Evolutionary conservation across 1,140 invertebrate genomes (phyloP).

Genomic region (Leptestheria dahalacensis): DNA sequence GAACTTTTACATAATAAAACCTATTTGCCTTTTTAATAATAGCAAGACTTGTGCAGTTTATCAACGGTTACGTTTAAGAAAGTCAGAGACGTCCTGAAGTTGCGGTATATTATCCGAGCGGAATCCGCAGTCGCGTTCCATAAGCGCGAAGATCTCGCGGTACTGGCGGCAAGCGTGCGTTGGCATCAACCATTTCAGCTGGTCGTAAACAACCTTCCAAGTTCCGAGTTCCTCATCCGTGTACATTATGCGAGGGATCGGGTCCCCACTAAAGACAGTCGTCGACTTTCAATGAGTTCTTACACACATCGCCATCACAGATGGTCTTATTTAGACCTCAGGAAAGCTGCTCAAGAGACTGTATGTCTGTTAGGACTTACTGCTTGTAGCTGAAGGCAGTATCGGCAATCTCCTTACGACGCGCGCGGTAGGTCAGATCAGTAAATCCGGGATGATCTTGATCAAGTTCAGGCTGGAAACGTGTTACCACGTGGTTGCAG

Average conservation of each 20-base stretch:
- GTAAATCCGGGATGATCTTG: constrained; percentile 99
- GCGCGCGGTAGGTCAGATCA: constrained; percentile 80
- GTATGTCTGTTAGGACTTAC: constrained; percentile 34
- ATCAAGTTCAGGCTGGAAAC: constrained; percentile 95
- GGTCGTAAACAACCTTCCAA: constrained; percentile 82
- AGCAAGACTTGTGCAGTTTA: background rate
- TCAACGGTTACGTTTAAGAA: constrained; percentile 52
- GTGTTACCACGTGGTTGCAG: constrained; percentile 96
- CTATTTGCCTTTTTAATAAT: no score
- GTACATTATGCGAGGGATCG: constrained; percentile 79
- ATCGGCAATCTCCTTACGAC: constrained; percentile 91
- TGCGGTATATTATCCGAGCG: constrained; percentile 78
- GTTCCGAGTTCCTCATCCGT: constrained; percentile 75
- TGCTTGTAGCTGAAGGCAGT: constrained; percentile 94
- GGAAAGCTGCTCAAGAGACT: background rate
- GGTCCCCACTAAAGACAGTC: constrained; percentile 62
- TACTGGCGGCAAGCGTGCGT: constrained; percentile 90
- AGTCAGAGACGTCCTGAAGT: constrained; percentile 84
- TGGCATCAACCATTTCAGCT: constrained; percentile 67
- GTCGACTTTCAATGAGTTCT: no score
- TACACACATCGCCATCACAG: no score
- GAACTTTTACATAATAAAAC: no score
- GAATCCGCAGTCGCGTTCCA: constrained; percentile 80
- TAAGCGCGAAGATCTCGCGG: constrained; percentile 60
- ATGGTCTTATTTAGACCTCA: no score